A percentile compares a stretch with the other conserved stretches of the same genome.
Evolutionary conservation across 2,113 vertebrate species (phyloP).

Genomic region (Hassar affinis): DNA sequence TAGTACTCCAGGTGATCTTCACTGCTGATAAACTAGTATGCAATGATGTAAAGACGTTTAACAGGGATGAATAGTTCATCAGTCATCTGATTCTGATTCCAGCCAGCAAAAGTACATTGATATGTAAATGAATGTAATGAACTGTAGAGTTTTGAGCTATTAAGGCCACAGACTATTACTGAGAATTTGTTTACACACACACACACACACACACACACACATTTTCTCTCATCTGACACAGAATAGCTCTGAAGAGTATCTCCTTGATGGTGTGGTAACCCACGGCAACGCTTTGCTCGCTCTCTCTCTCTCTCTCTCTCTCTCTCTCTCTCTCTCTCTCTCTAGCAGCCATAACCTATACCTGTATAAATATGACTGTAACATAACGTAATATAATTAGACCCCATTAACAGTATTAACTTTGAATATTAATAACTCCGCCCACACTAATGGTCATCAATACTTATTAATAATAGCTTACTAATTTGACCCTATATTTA

Average conservation of each 20-base stretch:
- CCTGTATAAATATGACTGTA: neutral
- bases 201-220: constrained; percentile 22
- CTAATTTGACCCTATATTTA: too few relatives aligned
- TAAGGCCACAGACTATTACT: neutral
- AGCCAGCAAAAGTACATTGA: neutral
- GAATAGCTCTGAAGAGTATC: constrained; percentile 42
- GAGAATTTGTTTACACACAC: too few relatives aligned
- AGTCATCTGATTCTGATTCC: neutral
- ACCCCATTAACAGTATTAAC: neutral
- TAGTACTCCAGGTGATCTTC: too few relatives aligned
- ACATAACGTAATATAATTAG: neutral
- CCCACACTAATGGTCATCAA: neutral
- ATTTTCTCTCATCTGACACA: constrained; percentile 35
- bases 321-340: constrained; percentile 8
- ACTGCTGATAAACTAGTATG: neutral
- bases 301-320: constrained; percentile 6
- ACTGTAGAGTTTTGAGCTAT: neutral
- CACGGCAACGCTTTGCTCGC: constrained; percentile 51
- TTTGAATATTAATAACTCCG: neutral
- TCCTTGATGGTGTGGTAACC: constrained; percentile 51
- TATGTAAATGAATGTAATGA: neutral
- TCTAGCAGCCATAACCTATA: neutral
- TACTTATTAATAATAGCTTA: neutral
- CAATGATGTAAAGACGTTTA: neutral
- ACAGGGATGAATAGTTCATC: neutral